These are phyloP conservation scores for Tolmerus cingulatus DNA, from an alignment of 2,888 invertebrate genomes.

Conservation along the genomic window DNA sequence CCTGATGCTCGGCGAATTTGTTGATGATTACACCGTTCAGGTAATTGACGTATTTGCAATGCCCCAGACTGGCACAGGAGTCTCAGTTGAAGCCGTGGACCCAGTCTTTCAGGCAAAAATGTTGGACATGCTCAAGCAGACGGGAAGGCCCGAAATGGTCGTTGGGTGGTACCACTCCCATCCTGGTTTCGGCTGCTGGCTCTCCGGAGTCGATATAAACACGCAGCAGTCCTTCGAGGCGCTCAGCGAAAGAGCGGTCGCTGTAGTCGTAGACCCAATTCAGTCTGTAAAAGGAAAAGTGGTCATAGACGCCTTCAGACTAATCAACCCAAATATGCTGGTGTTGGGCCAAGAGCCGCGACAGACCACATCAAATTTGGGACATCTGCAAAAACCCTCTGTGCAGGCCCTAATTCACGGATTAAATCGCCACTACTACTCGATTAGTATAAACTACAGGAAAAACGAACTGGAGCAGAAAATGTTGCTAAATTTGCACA, in stretches of 20 bases:
- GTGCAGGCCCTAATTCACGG: slow-evolving; percentile 99
- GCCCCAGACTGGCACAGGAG: slow-evolving; percentile 98
- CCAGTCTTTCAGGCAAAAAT: slow-evolving; percentile 99
- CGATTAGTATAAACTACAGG: slow-evolving; percentile 98
- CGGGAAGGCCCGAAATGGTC: slow-evolving; percentile 99
- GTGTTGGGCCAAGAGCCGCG: slow-evolving; percentile 98
- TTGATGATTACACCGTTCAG: slow-evolving; percentile 99
- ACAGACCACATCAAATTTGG: slow-evolving; percentile 98
- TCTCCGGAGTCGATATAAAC: slow-evolving; percentile 99
- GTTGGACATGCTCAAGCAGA: slow-evolving; percentile 98
- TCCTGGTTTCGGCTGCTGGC: slow-evolving; percentile 99
- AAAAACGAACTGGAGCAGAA: slow-evolving; percentile 99
- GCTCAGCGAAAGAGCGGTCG: slow-evolving; percentile 96
- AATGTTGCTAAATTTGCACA: slow-evolving; percentile 98
- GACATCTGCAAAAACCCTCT: slow-evolving; percentile 97
- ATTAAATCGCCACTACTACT: slow-evolving; percentile 97
- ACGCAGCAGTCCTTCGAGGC: slow-evolving; percentile 99
- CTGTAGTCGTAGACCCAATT: slow-evolving; percentile 99
- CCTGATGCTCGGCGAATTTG: slow-evolving; percentile 90
- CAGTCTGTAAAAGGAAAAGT: slow-evolving; percentile 99
- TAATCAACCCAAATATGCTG: slow-evolving; percentile 99
- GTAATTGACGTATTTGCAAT: slow-evolving; percentile 99
- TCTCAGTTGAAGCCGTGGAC: slow-evolving; percentile 99
- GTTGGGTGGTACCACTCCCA: slow-evolving; percentile 99
- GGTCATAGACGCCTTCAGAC: slow-evolving; percentile 99